Evolutionary conservation across 2,888 invertebrate genomes (phyloP).

Genomic region (Prosopocoilus inquinatus): DNA sequence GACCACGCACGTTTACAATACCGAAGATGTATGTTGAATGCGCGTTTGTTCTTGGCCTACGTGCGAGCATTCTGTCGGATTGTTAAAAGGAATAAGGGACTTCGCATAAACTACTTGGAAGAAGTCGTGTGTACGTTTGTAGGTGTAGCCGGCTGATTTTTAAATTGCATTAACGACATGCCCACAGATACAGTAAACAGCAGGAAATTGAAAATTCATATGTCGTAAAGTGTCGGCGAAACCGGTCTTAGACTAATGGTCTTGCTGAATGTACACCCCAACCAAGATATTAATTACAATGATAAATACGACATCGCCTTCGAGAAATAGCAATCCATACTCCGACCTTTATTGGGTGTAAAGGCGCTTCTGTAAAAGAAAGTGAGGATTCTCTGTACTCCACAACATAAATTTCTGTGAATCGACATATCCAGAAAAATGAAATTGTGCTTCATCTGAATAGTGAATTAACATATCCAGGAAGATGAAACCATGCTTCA

Average conservation of each 20-base stretch:
- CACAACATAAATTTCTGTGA: too few species aligned
- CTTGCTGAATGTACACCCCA: too few species aligned
- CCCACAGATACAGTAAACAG: not conserved
- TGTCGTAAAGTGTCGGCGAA: not conserved
- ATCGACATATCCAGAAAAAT: too few species aligned
- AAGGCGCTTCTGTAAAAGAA: too few species aligned
- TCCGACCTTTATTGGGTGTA: too few species aligned
- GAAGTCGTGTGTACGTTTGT: not conserved
- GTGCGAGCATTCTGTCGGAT: not conserved
- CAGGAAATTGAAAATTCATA: not conserved
- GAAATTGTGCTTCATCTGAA: too few species aligned
- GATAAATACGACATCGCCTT: too few species aligned
- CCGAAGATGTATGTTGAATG: conserved; percentile 3
- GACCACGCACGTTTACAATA: conserved; percentile 4
- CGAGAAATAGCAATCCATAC: too few species aligned
- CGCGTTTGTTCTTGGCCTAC: conserved; percentile 1
- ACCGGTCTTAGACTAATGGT: not conserved
- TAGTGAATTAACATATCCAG: too few species aligned
- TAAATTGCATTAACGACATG: not conserved
- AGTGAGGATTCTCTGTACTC: too few species aligned
- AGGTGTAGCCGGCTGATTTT: not conserved
- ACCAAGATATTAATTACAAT: too few species aligned
- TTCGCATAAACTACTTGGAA: not conserved
- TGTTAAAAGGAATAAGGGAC: not conserved
- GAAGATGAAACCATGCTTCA: too few species aligned